Evolutionary conservation across 2,888 invertebrate genomes (phyloP).

Genomic region (Microctonus hyperodae): DNA sequence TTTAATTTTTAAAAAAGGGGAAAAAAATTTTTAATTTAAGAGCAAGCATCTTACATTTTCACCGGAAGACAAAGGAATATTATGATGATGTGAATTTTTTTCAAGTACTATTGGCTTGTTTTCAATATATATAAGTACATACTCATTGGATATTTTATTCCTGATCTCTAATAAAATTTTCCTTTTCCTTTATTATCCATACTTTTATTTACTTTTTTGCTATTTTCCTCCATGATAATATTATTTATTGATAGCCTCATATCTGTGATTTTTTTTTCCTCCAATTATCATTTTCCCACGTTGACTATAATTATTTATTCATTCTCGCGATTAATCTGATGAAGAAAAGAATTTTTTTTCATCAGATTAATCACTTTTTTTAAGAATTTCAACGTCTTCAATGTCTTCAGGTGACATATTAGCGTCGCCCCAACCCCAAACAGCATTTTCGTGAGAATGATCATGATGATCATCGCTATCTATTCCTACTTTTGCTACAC

Average conservation of each 20-base stretch:
- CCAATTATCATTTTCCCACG: neutral
- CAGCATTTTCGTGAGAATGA: conserved; percentile 64
- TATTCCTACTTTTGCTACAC: conserved; percentile 50
- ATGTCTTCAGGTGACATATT: conserved; percentile 78
- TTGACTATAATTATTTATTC: neutral
- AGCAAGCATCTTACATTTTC: neutral
- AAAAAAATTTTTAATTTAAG: neutral
- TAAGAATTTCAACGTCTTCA: conserved; percentile 58
- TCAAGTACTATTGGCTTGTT: neutral
- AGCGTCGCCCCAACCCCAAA: conserved; percentile 87
- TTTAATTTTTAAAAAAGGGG: neutral
- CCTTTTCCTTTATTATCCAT: neutral
- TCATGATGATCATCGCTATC: conserved; percentile 55
- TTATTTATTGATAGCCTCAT: neutral
- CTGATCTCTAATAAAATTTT: neutral
- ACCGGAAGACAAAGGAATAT: conserved; percentile 13
- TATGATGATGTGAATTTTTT: neutral
- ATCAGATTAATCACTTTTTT: conserved; percentile 50
- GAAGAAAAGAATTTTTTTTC: neutral
- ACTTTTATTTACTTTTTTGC: neutral
- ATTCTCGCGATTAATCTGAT: neutral
- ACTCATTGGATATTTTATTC: neutral
- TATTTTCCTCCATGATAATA: neutral
- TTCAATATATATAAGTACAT: neutral
- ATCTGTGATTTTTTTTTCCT: neutral